phyloP scores from a whole-genome alignment of 1,140 invertebrate species.

The Triops longicaudatus region DNA sequence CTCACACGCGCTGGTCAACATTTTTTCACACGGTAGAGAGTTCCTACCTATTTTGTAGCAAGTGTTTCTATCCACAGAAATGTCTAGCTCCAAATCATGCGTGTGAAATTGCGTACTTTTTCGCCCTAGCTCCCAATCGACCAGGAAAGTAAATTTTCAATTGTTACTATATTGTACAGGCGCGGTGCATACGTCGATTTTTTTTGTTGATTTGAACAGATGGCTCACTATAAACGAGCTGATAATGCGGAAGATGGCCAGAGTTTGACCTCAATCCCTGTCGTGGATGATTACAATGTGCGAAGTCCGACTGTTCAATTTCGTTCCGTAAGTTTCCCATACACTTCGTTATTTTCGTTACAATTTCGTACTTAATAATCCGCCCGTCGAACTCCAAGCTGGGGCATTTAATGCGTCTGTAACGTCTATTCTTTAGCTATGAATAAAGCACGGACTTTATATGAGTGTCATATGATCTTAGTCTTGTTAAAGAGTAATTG shows the following conservation, averaged over 20 bases:
- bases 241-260: not conserved
- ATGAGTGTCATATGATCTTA: not conserved
- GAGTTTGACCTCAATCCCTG: not conserved
- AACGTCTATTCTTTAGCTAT: not conserved
- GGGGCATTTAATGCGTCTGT: not conserved
- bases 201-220: not conserved
- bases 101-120: not conserved
- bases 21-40: not conserved
- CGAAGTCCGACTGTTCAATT: not conserved
- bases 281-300: not conserved
- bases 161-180: too few relatives aligned
- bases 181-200: not conserved
- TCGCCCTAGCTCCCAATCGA: not conserved
- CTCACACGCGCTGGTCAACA: not conserved
- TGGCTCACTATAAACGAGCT: not conserved
- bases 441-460: not conserved
- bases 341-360: not conserved
- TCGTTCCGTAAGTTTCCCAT: not conserved
- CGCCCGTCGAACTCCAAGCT: not conserved
- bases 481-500: not conserved
- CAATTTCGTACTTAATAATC: not conserved
- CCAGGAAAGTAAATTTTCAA: too few relatives aligned
- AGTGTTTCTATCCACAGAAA: not conserved
- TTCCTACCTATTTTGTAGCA: not conserved
- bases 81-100: not conserved